Conservation (phyloP, 2,797 vertebrate species). For the Sparidentex hasta region DNA sequence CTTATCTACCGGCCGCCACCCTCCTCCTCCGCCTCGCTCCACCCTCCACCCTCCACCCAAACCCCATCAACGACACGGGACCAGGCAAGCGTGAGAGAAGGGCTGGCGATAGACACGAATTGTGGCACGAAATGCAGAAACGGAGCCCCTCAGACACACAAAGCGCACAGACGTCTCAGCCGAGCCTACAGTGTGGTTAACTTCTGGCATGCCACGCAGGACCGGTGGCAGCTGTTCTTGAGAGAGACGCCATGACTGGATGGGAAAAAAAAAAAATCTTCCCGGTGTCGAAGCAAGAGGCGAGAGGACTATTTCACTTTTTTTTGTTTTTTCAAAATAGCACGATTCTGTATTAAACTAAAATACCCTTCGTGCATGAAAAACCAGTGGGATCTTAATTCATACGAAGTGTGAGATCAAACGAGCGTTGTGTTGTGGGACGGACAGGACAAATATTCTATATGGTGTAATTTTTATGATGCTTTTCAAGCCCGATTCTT, state of each 20-base stretch:
- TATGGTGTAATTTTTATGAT: conserved; percentile 2
- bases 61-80: conserved; percentile 73
- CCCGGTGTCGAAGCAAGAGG: conserved; percentile 51
- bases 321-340: conserved; percentile 28
- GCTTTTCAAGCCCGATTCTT: conserved; percentile 17
- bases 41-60: conserved; percentile 62
- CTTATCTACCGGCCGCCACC: conserved; percentile 77
- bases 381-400: neutral
- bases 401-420: neutral
- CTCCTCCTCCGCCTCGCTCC: conserved; percentile 34
- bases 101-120: conserved; percentile 86
- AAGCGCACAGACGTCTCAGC: conserved; percentile 68
- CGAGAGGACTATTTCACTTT: conserved; percentile 24
- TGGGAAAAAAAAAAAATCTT: conserved; percentile 59
- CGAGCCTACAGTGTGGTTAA: conserved; percentile 74
- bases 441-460: conserved; percentile 13
- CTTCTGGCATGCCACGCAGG: conserved; percentile 75
- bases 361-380: conserved; percentile 1
- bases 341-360: neutral
- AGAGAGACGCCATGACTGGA: conserved; percentile 61
- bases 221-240: conserved; percentile 77
- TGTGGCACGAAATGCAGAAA: conserved; percentile 84
- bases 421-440: neutral
- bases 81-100: conserved; percentile 89
- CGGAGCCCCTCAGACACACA: conserved; percentile 66